Base-by-base conservation (phyloP, 2,888 invertebrate genomes). In the Coremacera marginata region DNA sequence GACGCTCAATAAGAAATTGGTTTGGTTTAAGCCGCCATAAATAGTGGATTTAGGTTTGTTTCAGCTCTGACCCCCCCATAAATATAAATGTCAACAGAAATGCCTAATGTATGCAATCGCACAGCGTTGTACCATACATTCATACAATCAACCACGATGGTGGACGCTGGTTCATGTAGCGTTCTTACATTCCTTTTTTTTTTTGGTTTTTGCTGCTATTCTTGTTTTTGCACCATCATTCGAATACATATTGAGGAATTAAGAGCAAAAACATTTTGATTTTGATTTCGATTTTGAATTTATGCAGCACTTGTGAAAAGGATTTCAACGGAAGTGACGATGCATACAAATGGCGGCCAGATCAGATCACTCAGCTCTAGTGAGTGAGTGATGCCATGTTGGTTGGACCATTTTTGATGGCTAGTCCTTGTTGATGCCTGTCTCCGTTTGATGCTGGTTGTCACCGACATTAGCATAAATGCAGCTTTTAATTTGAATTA, bases 401-500 rank as follows among this genome's bases (percentile, higher is more conserved):
- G n/a, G 14, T 52, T 27, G 52, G 16, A 31, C 52, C 31, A 34
- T 31, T 31, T 27, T 9, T 22, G 25, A 51, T 67, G 44, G 65
- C 34, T 5, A 7, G 44, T 44, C 51, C 19, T 25, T 37, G 57
- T 5, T 57, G 57, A 19, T 14, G 16, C 49, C 25, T 11, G 22
- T 44, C 22, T 37, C 67, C 51, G 31, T 19, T n/a, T 5, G 60
- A 27, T 51, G 73, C 34, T 34, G 19, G 62, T 49, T 49, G 62
- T 65, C 63, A 63, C 31, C 8, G 31, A 55, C 76, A 79, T 79
- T 79, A 77, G 77, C 79, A 79, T 77, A 77, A 77, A 79, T 77
- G 71, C 77, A 77, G 77, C 72, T 79, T 70, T 77, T 57, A 57
- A 79, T 70, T 75, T 77, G 79, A 77, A 79, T 79, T 75, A 79